Evolutionary conservation across 2,113 vertebrate species (phyloP).

Genomic region (Pterocles orientalis): DNA sequence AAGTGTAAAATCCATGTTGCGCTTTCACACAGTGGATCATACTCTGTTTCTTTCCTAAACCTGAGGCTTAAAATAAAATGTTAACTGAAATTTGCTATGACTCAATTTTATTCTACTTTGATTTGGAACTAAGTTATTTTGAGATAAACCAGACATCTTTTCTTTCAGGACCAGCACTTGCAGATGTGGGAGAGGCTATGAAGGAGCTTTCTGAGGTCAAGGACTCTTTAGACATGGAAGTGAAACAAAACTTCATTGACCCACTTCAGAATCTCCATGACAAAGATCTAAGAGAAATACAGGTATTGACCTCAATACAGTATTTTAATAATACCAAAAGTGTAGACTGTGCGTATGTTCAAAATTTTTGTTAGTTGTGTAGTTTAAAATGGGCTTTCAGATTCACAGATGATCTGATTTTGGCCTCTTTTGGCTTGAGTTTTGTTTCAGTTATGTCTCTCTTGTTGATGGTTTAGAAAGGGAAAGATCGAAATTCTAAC

Average conservation of each 20-base stretch:
- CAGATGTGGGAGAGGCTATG: constrained; percentile 93
- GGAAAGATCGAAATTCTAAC: neutral
- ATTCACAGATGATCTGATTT: neutral
- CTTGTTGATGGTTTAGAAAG: neutral
- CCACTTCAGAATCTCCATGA: constrained; percentile 96
- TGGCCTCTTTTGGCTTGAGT: neutral
- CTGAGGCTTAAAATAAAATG: neutral
- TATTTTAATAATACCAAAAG: neutral
- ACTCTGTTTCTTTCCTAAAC: neutral
- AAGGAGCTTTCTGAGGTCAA: constrained; percentile 95
- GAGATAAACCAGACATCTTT: neutral
- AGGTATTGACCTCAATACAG: constrained; percentile 72
- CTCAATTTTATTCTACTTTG: neutral
- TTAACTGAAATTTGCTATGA: neutral
- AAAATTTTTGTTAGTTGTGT: neutral
- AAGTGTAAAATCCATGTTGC: neutral
- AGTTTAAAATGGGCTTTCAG: neutral
- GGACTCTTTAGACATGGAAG: constrained; percentile 96
- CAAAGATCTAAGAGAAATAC: constrained; percentile 97
- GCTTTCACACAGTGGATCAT: neutral
- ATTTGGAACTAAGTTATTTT: neutral
- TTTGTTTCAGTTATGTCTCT: neutral
- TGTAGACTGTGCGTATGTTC: neutral
- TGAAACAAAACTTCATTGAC: constrained; percentile 99
- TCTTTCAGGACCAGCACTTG: constrained; percentile 85